Percentiles rank a stretch among this genome's conserved stretches.
Conservation (phyloP, 2,888 invertebrate genomes). For the Hirtodrosophila confusa region DNA sequence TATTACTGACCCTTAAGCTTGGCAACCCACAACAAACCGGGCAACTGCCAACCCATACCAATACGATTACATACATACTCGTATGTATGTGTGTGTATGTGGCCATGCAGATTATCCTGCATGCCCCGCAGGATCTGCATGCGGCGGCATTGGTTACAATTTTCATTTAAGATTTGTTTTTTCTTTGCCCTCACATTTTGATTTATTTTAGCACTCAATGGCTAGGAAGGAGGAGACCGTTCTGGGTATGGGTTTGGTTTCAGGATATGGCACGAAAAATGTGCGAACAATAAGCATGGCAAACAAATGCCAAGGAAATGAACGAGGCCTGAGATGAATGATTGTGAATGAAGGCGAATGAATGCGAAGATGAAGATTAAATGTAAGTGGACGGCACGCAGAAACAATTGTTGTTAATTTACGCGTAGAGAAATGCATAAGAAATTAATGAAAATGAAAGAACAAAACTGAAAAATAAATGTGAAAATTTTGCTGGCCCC, state of each 20-base stretch:
- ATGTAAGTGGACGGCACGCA: constrained; percentile 67
- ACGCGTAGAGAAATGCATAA: constrained; percentile 72
- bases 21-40: constrained; percentile 35
- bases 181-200: constrained; percentile 55
- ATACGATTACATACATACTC: constrained; percentile 16
- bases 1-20: constrained; percentile 77
- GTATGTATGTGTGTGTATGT: constrained; percentile 20
- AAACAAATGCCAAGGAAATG: constrained; percentile 66
- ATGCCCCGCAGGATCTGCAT: constrained; percentile 50
- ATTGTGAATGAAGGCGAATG: constrained; percentile 30
- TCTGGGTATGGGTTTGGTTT: constrained; percentile 17
- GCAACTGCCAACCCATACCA: constrained; percentile 29
- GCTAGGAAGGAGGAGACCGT: not conserved
- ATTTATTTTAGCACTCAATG: constrained; percentile 76
- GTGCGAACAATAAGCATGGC: constrained; percentile 47
- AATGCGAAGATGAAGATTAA: constrained; percentile 72
- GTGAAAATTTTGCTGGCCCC: constrained; percentile 27
- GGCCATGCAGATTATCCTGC: constrained; percentile 60
- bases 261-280: constrained; percentile 11
- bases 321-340: constrained; percentile 49
- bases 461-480: constrained; percentile 22
- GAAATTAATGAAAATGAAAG: constrained; percentile 71
- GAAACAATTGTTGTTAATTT: constrained; percentile 77
- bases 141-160: constrained; percentile 72
- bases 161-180: constrained; percentile 78